Evolutionary conservation across 2,888 invertebrate species (phyloP), one percentile per base, ranked within the genome.

Genomic region (Cataglyphis cursor): DNA sequence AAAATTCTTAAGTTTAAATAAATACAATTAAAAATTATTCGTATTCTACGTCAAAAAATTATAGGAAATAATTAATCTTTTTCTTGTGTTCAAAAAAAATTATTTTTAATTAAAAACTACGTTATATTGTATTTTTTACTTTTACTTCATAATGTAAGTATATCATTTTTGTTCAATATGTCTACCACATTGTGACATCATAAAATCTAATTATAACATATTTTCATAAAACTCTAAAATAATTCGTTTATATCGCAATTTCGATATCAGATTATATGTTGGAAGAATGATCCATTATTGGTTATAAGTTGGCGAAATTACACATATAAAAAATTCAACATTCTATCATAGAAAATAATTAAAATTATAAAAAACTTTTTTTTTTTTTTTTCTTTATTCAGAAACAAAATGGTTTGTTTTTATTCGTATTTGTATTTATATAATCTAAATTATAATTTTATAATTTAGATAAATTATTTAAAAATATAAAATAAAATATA

Each of bases 211-310:
- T 73, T 61, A 31, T 18, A 21, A 54, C 4, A 12, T 41, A 72
- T 72, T 59, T 51, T 24, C 6, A 0, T 59, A 44, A 73, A 73
- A 61, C 61, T 41, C n/a, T 41, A 41, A 38, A 61, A n/a, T 41
- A 31, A 74, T 74, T 41, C 2, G 3, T 48, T 15, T 62, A 62
- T 48, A 44, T 48, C 21, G 74, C 31, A 74, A 44, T 61, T 44
- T 8, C 1, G 9, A 62, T 54, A 31, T 61, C 5, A 61, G 61
- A n/a, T n/a, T 73, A 59, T 24, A 31, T 21, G 59, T 59, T 21
- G 9, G 1, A 15, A 59, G 8, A 73, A 59, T 59, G n/a, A 31
- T 31, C 21, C 15, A 15, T 59, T 24, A n/a, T 28, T 10, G 3
- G 8, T 12, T 24, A 8, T 4, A 73, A 59, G 4, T 12, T 4